A percentile compares a stretch with the other conserved stretches of the same genome.
Evolutionary conservation across 2,113 vertebrate species (phyloP).

Genomic region (Mungos mungo): DNA sequence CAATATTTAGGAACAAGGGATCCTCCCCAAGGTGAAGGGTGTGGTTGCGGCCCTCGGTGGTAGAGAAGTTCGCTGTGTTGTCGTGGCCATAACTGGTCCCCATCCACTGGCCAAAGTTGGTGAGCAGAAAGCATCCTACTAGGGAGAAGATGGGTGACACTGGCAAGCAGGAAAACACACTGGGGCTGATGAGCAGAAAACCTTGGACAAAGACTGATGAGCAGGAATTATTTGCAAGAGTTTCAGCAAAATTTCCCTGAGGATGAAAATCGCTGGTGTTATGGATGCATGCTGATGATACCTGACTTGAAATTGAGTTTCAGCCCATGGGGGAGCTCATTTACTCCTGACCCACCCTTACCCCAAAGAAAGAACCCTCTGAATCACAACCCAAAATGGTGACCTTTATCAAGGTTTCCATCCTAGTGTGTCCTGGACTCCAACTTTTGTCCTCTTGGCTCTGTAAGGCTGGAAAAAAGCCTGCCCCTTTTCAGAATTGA

Average conservation of each 20-base stretch:
- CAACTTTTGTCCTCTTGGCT: neutral
- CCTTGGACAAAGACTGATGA: neutral
- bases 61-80: neutral
- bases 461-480: neutral
- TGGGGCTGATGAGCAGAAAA: neutral
- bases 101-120: neutral
- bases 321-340: neutral
- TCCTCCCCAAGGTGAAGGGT: neutral
- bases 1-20: neutral
- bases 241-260: neutral
- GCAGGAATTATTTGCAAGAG: neutral
- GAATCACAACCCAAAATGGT: neutral
- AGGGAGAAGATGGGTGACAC: neutral
- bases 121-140: neutral
- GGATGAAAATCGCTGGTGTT: no score
- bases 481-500: neutral
- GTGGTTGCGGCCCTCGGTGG: no score
- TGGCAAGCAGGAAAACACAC: neutral
- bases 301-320: neutral
- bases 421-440: neutral
- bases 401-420: neutral
- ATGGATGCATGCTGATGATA: neutral
- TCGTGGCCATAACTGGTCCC: neutral
- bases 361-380: neutral
- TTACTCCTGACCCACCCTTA: neutral